phyloP scores from a whole-genome alignment of 2,113 vertebrate species.

The Oncorhynchus tshawytscha region DNA sequence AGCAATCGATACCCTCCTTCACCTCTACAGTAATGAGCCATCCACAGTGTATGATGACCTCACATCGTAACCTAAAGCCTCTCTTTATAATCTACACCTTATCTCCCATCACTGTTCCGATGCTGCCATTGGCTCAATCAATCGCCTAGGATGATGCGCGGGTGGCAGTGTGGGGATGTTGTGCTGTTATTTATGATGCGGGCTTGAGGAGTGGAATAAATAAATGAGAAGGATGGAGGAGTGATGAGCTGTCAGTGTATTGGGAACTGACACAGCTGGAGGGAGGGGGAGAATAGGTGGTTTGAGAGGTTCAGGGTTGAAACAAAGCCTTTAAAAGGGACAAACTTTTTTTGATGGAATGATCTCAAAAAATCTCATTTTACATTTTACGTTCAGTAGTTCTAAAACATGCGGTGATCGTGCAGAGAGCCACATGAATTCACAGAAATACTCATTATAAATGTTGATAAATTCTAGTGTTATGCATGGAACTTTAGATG shows the following conservation, averaged over 20 bases:
- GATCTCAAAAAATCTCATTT: neutral
- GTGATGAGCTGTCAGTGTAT: conserved; percentile 1
- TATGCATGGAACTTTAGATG: too few relatives aligned
- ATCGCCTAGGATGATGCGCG: neutral
- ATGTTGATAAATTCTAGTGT: too few relatives aligned
- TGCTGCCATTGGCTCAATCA: conserved; percentile 6
- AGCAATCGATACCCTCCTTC: neutral
- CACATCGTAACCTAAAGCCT: neutral
- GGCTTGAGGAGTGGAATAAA: conserved; percentile 3
- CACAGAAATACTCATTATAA: too few relatives aligned
- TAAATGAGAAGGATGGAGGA: conserved; percentile 7
- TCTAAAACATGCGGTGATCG: too few relatives aligned
- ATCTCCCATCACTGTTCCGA: neutral
- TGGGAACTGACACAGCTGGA: too few relatives aligned
- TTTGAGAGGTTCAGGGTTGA: neutral
- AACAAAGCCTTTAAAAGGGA: neutral
- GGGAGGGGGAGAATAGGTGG: too few relatives aligned
- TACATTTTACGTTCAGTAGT: too few relatives aligned
- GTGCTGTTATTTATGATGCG: conserved; percentile 16
- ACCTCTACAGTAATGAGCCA: neutral
- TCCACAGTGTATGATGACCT: neutral
- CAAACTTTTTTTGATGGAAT: neutral
- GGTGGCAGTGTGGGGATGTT: neutral
- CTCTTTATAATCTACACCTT: neutral
- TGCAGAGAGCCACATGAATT: too few relatives aligned